Conservation (phyloP, 2,888 invertebrate genomes). For the Eugnorisma glareosa region DNA sequence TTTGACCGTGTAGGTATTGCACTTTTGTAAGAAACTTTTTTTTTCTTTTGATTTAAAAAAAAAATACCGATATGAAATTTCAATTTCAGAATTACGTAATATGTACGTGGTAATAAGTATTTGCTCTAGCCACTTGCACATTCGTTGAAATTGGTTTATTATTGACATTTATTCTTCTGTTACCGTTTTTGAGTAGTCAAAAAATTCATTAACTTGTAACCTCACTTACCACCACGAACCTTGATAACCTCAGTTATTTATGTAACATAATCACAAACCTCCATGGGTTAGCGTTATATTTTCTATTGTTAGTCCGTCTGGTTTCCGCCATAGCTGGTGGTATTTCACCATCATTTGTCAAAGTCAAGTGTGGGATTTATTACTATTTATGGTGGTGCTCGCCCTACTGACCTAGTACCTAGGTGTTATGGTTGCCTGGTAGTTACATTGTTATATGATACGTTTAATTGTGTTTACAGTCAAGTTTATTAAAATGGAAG, state of each 20-base stretch:
- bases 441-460: conserved; percentile 35
- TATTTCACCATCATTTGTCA: conserved; percentile 80
- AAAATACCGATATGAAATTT: too few relatives aligned
- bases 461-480: conserved; percentile 14
- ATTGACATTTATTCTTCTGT: too few relatives aligned
- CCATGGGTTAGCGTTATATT: conserved; percentile 38
- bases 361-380: conserved; percentile 82
- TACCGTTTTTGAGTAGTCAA: not conserved
- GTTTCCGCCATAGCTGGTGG: conserved; percentile 48
- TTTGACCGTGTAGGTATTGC: too few relatives aligned
- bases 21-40: too few relatives aligned
- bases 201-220: not conserved
- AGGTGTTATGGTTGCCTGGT: conserved; percentile 53
- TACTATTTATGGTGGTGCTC: conserved; percentile 78
- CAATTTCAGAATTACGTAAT: too few relatives aligned
- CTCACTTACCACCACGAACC: not conserved
- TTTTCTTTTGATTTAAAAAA: too few relatives aligned
- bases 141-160: too few relatives aligned
- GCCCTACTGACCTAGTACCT: conserved; percentile 76
- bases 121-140: too few relatives aligned
- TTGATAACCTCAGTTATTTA: conserved; percentile 22
- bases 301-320: conserved; percentile 50
- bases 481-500: not conserved
- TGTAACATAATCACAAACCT: conserved; percentile 31
- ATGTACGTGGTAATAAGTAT: too few relatives aligned